Evolutionary conservation across 2,797 vertebrate genomes (phyloP), one percentile per base, ranked within the genome.

Genomic region (Clamator glandarius): DNA sequence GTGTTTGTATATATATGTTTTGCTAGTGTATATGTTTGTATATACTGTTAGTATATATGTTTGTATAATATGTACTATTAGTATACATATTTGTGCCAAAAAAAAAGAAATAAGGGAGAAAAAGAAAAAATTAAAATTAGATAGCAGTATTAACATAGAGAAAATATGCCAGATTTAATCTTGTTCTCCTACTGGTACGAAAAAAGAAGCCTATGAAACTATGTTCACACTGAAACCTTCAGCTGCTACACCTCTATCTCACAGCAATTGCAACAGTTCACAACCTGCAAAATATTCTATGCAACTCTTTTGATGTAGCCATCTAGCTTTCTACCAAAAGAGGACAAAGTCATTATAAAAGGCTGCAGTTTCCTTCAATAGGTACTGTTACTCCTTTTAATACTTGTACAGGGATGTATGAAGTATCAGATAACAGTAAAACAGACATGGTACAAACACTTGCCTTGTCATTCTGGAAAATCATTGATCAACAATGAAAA

Each of bases 401-500:
- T 63, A 70, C 11, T 28, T 26, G 12, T 26, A 39, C 12, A 36
- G n/a, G 48, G 12, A 46, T 8, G 8, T 15, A 52, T 13, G 33
- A 87, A 67, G 12, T 20, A 61, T 83, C 21, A 77, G 19, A 36
- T 17, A 16, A 8, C 18, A 55, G 16, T 10, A 76, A 58, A 73
- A 61, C 14, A 36, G 15, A 8, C 1, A 0, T 7, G 29, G 21
- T 41, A 28, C n/a, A 59, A 87, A 41, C 6, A 46, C 11, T 31
- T 69, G 2, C 4, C 18, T 52, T 55, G 28, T 63, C 44, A 50
- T 73, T 84, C 31, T 67, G 59, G 35, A 63, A 92, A 89, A 80
- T 33, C 58, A 12, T 0, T 41, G 52, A 31, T 29, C 42, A 41
- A 14, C 20, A 64, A 11, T 4, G 23, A 68, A 31, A 0, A 0